These are phyloP conservation scores for Piprites chloris DNA, from an alignment of 2,113 vertebrate genomes.

Conservation along the genomic window DNA sequence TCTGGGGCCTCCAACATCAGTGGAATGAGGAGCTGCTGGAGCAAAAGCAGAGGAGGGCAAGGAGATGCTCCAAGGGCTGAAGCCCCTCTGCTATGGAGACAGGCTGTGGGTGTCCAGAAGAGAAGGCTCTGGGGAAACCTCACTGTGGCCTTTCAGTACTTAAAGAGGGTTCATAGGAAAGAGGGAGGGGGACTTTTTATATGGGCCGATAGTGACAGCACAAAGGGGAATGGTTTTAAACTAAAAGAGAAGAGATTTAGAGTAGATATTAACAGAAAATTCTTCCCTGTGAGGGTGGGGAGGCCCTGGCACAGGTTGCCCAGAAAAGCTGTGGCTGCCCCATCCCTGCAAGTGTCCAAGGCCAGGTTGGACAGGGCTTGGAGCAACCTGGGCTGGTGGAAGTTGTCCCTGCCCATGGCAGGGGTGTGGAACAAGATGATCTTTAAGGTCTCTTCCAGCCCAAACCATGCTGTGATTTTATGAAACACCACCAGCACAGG, in stretches of 20 bases:
- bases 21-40: neutral
- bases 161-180: neutral
- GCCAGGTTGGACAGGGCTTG: rapidly evolving
- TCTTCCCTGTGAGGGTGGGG: rapidly evolving
- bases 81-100: neutral
- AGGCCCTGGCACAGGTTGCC: neutral
- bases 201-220: neutral
- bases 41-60: neutral
- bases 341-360: neutral
- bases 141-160: neutral
- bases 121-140: neutral
- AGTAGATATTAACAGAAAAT: neutral
- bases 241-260: neutral
- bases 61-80: neutral
- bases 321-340: neutral
- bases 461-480: neutral
- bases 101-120: neutral
- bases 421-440: neutral
- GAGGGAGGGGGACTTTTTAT: neutral
- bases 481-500: neutral
- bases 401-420: neutral
- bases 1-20: neutral
- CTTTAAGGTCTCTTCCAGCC: neutral
- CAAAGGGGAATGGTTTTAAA: neutral
- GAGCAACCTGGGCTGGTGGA: rapidly evolving